Base-by-base conservation (phyloP, 2,797 vertebrate species). In the Peromyscus aztecus region DNA sequence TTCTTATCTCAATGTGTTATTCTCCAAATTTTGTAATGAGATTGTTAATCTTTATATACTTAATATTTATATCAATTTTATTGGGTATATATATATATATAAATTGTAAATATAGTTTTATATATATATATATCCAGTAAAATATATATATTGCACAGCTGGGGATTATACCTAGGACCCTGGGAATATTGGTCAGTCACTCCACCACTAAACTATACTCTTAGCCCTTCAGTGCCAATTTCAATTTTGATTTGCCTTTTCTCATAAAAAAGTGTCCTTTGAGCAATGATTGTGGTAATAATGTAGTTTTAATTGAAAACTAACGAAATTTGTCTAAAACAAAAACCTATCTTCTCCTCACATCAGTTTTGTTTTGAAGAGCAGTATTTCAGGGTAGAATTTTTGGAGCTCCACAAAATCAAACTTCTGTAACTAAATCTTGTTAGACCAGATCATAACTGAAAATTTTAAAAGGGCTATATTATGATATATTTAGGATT, bases 201-300 rank as follows among this genome's bases (percentile, higher is more conserved):
- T 67, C 27, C 2, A 75, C 1, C 16, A 75, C 27, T 73, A 55
- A 75, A n/a, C 8, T 73, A 31, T 43, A 63, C 6, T 59, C n/a
- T 37, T 4, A 75, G 19, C 2, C 2, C 75, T 89, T 59, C 71
- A 1, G 23, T 91, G 46, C 29, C 87, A 49, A 90, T 76, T 97
- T 94, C 91, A 94, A 97, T 63, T 93, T 91, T 67, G n/a, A 31
- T 69, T 96, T 76, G 21, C 21, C 14, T 49, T 76, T 96, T 95
- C 40, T 90, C 63, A 78, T 67, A 75, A 71, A 94, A 88, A 88
- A 52, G 52, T 95, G 1, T 8, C 82, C 6, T 93, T 43, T 94
- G 37, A 90, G 17, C 77, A 89, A 76, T 81, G 80, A 82, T 52
- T 95, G 12, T 82, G 34, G 69, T 90, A 23, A 81, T 92, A 69